phyloP scores from a whole-genome alignment of 2,113 vertebrate species.

The Porphyrio hochstetteri region DNA sequence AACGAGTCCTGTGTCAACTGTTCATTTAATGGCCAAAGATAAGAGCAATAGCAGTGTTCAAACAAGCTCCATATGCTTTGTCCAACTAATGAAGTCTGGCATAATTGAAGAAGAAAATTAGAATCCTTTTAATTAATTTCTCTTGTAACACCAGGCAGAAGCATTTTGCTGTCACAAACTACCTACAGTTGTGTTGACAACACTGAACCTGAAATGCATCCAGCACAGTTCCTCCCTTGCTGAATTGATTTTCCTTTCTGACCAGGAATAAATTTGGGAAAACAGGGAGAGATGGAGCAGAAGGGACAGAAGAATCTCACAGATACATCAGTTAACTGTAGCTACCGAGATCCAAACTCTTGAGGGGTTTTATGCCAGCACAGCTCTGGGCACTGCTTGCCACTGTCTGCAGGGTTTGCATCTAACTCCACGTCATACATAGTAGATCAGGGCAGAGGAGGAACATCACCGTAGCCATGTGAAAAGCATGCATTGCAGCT shows the following conservation, averaged over 20 bases:
- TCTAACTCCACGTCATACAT: not conserved
- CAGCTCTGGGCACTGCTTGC: not conserved
- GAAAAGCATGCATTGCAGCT: not conserved
- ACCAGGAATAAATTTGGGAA: slow-evolving; percentile 8
- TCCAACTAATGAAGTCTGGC: not conserved
- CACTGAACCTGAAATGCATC: not conserved
- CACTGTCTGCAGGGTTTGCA: not conserved
- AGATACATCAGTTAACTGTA: not conserved
- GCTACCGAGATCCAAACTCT: not conserved
- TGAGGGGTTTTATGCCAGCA: not conserved
- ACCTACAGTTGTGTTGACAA: not conserved
- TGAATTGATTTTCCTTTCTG: not conserved
- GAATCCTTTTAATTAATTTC: slow-evolving; percentile 1
- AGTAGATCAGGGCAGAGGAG: not conserved
- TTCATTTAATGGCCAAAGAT: not conserved
- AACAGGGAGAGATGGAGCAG: not conserved
- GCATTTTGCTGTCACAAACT: not conserved
- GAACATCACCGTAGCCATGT: not conserved
- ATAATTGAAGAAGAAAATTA: not conserved
- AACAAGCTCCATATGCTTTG: not conserved
- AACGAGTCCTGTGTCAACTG: not conserved
- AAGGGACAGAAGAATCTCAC: not conserved
- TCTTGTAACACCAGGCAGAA: not conserved
- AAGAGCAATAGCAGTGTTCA: slow-evolving; percentile 10
- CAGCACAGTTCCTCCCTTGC: not conserved